Evolutionary conservation across 1,140 invertebrate species (phyloP).

Genomic region (Elysia chlorotica): DNA sequence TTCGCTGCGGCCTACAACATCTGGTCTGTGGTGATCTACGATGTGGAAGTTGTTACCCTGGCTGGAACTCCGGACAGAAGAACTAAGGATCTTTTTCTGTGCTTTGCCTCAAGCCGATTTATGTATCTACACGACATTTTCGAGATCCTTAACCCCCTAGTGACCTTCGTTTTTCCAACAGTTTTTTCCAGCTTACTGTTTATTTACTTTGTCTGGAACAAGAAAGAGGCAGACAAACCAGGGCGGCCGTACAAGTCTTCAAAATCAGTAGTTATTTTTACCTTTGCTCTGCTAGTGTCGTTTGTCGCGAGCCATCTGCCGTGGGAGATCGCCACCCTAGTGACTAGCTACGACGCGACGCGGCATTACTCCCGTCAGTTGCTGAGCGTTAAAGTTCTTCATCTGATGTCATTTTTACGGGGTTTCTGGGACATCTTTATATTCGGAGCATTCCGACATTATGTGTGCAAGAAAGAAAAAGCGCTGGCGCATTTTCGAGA

Average conservation of each 20-base stretch:
- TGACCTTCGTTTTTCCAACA: constrained; percentile 35
- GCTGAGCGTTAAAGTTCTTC: constrained; percentile 22
- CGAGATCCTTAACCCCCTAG: constrained; percentile 33
- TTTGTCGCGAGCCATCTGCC: constrained; percentile 36
- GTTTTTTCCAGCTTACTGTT: constrained; percentile 18
- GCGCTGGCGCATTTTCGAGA: constrained; percentile 30
- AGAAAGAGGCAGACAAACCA: constrained; percentile 19
- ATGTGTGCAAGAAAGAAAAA: constrained; percentile 41
- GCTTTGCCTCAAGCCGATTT: constrained; percentile 34
- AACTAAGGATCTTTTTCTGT: constrained; percentile 15
- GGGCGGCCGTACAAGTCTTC: constrained; percentile 33
- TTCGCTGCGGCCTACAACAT: constrained; percentile 49
- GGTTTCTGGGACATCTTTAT: constrained; percentile 47
- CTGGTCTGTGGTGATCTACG: constrained; percentile 44
- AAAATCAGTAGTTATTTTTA: constrained; percentile 39
- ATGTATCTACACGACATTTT: constrained; percentile 33
- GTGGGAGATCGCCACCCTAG: constrained; percentile 31
- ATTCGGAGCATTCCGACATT: constrained; percentile 42
- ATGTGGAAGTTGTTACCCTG: constrained; percentile 5
- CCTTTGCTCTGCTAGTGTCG: constrained; percentile 33
- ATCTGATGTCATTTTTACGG: constrained; percentile 34
- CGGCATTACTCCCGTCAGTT: constrained; percentile 4
- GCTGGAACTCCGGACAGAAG: neutral
- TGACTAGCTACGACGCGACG: constrained; percentile 12
- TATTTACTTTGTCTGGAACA: constrained; percentile 17